These are phyloP conservation scores for Strix occidentalis DNA, from an alignment of 2,797 vertebrate genomes.

Conservation along the genomic window DNA sequence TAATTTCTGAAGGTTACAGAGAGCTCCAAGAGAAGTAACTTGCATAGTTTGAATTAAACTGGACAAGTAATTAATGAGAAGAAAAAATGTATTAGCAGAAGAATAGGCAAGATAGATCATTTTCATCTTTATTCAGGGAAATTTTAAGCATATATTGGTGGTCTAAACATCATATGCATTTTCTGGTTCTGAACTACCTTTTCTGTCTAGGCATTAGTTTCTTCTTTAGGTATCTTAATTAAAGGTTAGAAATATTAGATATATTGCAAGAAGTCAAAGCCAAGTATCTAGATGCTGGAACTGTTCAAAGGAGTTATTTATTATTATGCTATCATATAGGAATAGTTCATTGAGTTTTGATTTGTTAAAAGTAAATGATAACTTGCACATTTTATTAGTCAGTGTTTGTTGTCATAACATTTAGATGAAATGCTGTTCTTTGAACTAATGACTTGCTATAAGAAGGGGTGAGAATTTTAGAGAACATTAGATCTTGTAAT, in stretches of 20 bases:
- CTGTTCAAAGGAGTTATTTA: neutral
- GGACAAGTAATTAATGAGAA: neutral
- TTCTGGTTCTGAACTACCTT: neutral
- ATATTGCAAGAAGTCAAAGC: neutral
- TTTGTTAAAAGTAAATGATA: constrained; percentile 18
- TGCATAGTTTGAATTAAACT: neutral
- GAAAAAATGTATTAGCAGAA: neutral
- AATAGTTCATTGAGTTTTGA: constrained; percentile 21
- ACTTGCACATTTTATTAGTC: neutral
- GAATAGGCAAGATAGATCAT: neutral
- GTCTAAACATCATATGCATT: neutral
- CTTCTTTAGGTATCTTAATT: neutral
- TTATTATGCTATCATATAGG: neutral
- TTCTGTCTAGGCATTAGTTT: neutral
- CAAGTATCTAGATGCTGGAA: neutral
- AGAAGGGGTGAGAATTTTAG: constrained; percentile 28
- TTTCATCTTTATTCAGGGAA: neutral
- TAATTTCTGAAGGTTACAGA: neutral
- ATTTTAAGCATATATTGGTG: neutral
- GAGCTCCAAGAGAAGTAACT: neutral
- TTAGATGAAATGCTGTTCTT: neutral
- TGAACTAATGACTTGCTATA: neutral
- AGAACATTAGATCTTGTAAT: neutral
- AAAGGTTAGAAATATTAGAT: neutral
- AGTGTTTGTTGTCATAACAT: neutral